Base-by-base conservation (phyloP, 64 coral and sea anemone genomes). In the Pocillopora damicornis region DNA sequence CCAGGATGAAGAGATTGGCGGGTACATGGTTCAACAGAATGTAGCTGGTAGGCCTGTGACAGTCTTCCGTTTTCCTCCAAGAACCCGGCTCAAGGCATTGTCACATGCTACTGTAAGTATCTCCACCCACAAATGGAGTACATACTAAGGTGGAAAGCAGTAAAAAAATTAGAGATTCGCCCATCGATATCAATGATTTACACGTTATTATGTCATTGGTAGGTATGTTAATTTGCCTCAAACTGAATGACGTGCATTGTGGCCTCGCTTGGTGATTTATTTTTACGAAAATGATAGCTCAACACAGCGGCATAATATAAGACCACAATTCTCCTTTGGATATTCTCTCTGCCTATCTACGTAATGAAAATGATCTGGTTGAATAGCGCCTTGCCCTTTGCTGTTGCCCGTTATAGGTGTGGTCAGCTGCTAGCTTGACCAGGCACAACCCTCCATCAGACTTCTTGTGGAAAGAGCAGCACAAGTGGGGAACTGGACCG, bases 401-500 rank as follows among this genome's bases (percentile, higher is more conserved):
- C 17, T 69, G 62, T 35, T 37, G 1, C 15, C 42, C 7, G 3
- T 17, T 5, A 11, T 66, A 94, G 92, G 93, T 99, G 56, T 99
- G 97, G 97, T 90, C 97, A 11, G 88, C 97, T 17, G 87, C 74
- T 61, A 99, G 97, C 14, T 73, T 99, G 63, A 76, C 87, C 1
- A 95, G 88, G 61, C 97, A 99, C 36, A 99, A 99, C 73, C 97
- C 97, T 34, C 97, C 97, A 11, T 99, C 97, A 30, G 97, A 99
- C 79, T 99, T 95, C 64, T 23, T 99, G 62, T 99, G 97, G 97
- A 99, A 99, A 88, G 97, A 99, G 61, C 97, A 99, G 65, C 97
- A 99, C 35, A 99, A 99, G 63, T 99, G 97, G 97, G 97, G 97
- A 0, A 99, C 93, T 91, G 97, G 97, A 76, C 97, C 97, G 15